Conservation (phyloP, 92 coral and sea anemone genomes). For the Meandrina meandrites region DNA sequence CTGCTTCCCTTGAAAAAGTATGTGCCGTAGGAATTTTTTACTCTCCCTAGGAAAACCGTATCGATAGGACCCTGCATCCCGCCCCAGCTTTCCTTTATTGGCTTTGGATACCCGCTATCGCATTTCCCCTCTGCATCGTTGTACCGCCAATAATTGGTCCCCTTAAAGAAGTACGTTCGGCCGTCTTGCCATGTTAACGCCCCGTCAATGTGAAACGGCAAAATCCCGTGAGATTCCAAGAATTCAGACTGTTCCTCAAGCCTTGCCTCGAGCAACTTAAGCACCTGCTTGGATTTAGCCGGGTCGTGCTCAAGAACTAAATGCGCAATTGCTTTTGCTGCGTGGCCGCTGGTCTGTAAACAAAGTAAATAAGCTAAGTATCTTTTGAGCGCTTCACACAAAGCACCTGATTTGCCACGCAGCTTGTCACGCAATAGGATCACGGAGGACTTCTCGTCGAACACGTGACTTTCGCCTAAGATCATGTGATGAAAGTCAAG, state of each 20-base stretch:
- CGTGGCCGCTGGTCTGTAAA: constrained; percentile 1
- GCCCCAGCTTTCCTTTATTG: constrained; percentile 28
- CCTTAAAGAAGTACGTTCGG: constrained; percentile 55
- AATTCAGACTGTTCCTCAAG: neutral
- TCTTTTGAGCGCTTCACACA: neutral
- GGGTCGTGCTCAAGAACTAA: neutral
- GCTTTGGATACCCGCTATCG: constrained; percentile 41
- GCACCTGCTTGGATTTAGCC: neutral
- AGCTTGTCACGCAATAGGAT: neutral
- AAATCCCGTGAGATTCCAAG: neutral
- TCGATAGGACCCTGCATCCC: constrained; percentile 57
- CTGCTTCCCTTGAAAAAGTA: constrained; percentile 54
- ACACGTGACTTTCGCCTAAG: constrained; percentile 1
- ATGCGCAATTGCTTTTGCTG: constrained; percentile 4
- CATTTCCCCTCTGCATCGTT: constrained; percentile 34
- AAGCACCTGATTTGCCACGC: neutral
- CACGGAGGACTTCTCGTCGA: neutral
- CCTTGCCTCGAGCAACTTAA: neutral
- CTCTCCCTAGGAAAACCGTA: constrained; percentile 55
- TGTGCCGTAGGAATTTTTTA: constrained; percentile 19
- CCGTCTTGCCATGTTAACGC: constrained; percentile 18
- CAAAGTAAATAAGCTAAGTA: neutral
- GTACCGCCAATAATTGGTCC: constrained; percentile 32
- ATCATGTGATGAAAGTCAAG: neutral
- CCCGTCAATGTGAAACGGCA: neutral